A percentile compares a stretch with the other conserved stretches of the same genome.
phyloP scores from a whole-genome alignment of 2,113 vertebrate genomes.

The Chrysemys picta region DNA sequence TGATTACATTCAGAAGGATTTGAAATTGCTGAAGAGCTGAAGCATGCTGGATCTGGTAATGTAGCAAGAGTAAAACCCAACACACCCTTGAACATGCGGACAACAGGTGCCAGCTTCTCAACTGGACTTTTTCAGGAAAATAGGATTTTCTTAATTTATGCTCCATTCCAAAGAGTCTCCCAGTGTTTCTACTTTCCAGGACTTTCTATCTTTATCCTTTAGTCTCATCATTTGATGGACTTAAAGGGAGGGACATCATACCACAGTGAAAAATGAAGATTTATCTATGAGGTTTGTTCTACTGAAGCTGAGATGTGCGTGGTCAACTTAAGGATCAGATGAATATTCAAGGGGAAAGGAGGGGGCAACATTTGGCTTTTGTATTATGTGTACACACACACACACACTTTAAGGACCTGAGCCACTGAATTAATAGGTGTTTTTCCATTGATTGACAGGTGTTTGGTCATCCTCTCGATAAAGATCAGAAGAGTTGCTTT shows the following conservation, averaged over 20 bases:
- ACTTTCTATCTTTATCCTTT: not conserved
- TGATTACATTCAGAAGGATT: not conserved
- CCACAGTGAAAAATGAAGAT: not conserved
- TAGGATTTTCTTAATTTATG: not conserved
- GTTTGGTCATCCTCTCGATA: not conserved
- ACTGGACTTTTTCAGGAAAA: not conserved
- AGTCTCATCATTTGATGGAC: not conserved
- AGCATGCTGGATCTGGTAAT: not conserved
- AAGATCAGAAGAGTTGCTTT: not conserved
- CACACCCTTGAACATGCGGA: not conserved
- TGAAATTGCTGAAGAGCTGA: not conserved
- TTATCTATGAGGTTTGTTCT: not conserved
- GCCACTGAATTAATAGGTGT: not conserved
- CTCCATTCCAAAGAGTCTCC: rapidly evolving
- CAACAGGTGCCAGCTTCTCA: not conserved
- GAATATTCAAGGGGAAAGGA: not conserved
- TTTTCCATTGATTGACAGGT: not conserved
- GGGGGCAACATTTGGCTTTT: not conserved
- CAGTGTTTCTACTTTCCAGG: not conserved
- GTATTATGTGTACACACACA: not conserved
- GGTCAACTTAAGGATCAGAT: not conserved
- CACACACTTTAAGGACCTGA: not conserved
- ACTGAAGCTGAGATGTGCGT: not conserved
- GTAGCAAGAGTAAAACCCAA: not conserved
- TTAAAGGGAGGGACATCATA: not conserved